Evolutionary conservation across 1,140 invertebrate species (phyloP).

Genomic region (Arctopsyche grandis): DNA sequence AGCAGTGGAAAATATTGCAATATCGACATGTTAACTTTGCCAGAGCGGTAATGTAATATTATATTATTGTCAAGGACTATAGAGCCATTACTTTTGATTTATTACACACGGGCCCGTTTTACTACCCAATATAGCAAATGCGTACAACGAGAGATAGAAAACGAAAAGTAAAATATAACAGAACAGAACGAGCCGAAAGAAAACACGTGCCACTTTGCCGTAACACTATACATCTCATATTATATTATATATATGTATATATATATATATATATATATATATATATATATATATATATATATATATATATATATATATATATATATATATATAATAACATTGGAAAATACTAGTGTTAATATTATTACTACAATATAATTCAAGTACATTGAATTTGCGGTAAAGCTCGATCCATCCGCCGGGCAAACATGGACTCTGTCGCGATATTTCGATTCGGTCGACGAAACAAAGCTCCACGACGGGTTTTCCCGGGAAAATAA

Average conservation of each 20-base stretch:
- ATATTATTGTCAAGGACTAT: constrained; percentile 29
- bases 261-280: no score
- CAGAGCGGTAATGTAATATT: neutral
- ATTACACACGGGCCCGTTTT: neutral
- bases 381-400: neutral
- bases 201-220: neutral
- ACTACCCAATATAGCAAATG: neutral
- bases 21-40: no score
- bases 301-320: no score
- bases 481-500: neutral
- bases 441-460: neutral
- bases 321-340: no score
- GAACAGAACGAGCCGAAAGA: no score
- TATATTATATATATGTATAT: no score
- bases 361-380: no score
- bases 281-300: no score
- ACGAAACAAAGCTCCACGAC: neutral
- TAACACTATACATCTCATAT: neutral
- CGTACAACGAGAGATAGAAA: neutral
- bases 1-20: no score
- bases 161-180: neutral
- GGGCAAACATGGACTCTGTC: neutral
- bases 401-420: neutral
- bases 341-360: no score
- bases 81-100: constrained; percentile 28